Conservation (phyloP, 2,113 vertebrate species). For the Mirounga angustirostris region DNA sequence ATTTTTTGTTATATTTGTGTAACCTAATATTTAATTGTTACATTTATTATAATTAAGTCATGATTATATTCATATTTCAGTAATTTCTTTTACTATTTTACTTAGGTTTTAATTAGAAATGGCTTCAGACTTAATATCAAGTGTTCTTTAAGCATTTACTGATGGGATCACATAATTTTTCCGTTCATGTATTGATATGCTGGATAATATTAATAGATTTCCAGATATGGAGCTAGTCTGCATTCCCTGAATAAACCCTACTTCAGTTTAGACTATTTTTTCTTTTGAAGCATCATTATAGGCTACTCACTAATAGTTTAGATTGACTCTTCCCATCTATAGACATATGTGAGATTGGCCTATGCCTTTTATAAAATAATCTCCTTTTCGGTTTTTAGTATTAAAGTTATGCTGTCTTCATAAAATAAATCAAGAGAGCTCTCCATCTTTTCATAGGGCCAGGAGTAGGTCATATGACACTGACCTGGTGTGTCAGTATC, state of each 20-base stretch:
- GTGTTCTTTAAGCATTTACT: background rate
- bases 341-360: background rate
- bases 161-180: background rate
- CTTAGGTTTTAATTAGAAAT: constrained; percentile 4
- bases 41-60: background rate
- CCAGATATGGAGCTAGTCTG: background rate
- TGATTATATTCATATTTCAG: constrained; percentile 26
- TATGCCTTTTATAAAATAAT: background rate
- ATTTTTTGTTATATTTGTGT: background rate
- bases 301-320: background rate
- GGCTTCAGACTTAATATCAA: background rate
- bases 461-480: background rate
- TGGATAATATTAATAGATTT: background rate
- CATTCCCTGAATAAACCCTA: background rate
- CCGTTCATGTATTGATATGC: background rate
- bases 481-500: background rate
- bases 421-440: background rate
- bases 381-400: background rate
- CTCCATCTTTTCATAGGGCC: background rate
- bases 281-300: background rate
- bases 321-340: background rate
- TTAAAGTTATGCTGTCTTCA: background rate
- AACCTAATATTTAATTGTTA: background rate
- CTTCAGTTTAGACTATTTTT: background rate
- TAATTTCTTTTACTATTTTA: constrained; percentile 12